Evolutionary conservation across 1,140 invertebrate species (phyloP).

Genomic region (Schmidtea mediterranea): DNA sequence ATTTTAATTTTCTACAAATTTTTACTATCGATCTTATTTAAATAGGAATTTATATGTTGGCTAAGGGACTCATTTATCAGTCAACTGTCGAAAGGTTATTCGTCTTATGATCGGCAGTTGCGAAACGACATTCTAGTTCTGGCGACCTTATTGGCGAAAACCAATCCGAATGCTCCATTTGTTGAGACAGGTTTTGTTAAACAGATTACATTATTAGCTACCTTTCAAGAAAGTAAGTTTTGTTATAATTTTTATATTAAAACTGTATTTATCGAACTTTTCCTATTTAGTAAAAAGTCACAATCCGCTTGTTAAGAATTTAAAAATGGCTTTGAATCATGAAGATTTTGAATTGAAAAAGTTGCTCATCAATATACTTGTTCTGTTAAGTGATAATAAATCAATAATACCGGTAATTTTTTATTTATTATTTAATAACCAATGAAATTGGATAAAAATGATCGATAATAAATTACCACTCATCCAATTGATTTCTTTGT

Average conservation of each 20-base stretch:
- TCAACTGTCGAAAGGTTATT: conserved; percentile 22
- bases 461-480: no score
- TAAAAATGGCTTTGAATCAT: conserved; percentile 21
- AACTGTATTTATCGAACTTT: neutral
- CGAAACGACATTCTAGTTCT: conserved; percentile 25
- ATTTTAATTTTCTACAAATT: neutral
- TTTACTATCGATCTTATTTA: neutral
- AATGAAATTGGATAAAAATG: no score
- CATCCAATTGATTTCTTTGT: no score
- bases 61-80: conserved; percentile 23
- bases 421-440: neutral
- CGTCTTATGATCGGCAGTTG: conserved; percentile 23
- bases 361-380: conserved; percentile 21
- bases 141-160: conserved; percentile 14
- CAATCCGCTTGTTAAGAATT: conserved; percentile 21
- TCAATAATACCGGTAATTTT: conserved; percentile 15
- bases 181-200: conserved; percentile 26
- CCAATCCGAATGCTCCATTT: conserved; percentile 21
- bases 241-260: conserved; percentile 2
- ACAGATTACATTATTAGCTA: conserved; percentile 23
- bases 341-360: conserved; percentile 29
- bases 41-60: conserved; percentile 8
- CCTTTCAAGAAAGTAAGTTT: conserved; percentile 24
- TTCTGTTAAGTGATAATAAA: conserved; percentile 18
- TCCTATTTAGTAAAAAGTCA: conserved; percentile 23